Conservation (phyloP, 2,888 invertebrate species). For the Heliconius hortense region DNA sequence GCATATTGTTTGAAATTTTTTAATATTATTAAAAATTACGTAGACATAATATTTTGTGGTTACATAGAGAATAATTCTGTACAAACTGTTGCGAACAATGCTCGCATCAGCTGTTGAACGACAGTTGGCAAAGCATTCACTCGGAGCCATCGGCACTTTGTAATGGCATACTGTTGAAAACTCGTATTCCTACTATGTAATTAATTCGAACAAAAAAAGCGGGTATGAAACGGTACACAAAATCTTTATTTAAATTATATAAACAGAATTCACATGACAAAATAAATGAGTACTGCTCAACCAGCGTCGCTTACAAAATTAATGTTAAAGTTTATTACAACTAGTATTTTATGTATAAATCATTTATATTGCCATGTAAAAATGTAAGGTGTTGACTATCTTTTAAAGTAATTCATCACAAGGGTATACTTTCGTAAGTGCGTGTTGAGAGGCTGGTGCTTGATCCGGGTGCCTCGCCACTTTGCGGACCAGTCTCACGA, state of each 20-base stretch:
- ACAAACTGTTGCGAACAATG: slow-evolving; percentile 75
- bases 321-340: slow-evolving; percentile 41
- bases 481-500: slow-evolving; percentile 81
- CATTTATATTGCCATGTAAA: slow-evolving; percentile 69
- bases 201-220: slow-evolving; percentile 65
- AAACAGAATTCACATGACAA: slow-evolving; percentile 65
- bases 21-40: slow-evolving; percentile 78
- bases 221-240: slow-evolving; percentile 64
- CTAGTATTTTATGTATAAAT: slow-evolving; percentile 35
- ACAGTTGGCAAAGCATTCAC: slow-evolving; percentile 67
- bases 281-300: slow-evolving; percentile 50
- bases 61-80: slow-evolving; percentile 79
- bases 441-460: slow-evolving; percentile 74
- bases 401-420: slow-evolving; percentile 71
- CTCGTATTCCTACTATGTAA: slow-evolving; percentile 57
- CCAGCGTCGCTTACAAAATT: slow-evolving; percentile 36
- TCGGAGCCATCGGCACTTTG: slow-evolving; percentile 61
- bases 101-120: slow-evolving; percentile 67
- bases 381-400: slow-evolving; percentile 54
- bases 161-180: slow-evolving; percentile 56
- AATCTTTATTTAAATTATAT: slow-evolving; percentile 59
- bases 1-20: slow-evolving; percentile 50
- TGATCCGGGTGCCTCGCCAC: slow-evolving; percentile 84
- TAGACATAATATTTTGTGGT: slow-evolving; percentile 80
- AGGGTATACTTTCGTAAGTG: slow-evolving; percentile 71